These are phyloP conservation scores for Mobula hypostoma DNA, from an alignment of 2,113 vertebrate species.

Conservation along the genomic window DNA sequence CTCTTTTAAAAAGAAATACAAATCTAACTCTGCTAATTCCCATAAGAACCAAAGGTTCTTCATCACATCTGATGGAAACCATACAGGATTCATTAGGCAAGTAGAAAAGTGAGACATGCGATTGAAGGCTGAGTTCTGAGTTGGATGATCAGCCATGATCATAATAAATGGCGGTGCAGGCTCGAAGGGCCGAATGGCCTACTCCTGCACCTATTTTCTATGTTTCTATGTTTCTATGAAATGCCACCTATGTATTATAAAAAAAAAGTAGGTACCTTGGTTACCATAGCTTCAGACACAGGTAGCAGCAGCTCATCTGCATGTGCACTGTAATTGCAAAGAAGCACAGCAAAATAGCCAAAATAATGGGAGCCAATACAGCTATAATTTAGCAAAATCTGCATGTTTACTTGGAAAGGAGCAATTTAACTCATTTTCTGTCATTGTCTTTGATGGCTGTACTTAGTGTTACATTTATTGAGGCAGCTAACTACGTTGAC, in stretches of 20 bases:
- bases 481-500: not conserved
- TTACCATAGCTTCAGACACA: not conserved
- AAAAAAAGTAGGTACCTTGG: not conserved
- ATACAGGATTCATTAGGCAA: not conserved
- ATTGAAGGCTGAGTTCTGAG: no score
- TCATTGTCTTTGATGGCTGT: not conserved
- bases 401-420: not conserved
- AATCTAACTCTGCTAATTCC: not conserved
- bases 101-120: not conserved
- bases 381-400: not conserved
- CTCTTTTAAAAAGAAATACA: not conserved
- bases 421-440: conserved; percentile 7
- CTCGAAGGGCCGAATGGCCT: no score
- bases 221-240: no score
- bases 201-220: no score
- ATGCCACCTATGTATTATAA: not conserved
- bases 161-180: no score
- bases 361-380: not conserved
- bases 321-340: not conserved
- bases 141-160: no score
- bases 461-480: not conserved
- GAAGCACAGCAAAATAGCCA: not conserved
- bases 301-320: not conserved
- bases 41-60: not conserved
- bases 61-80: not conserved